Percentiles rank a stretch among this genome's conserved stretches.
phyloP scores from a whole-genome alignment of 2,888 invertebrate genomes.

The Pristionchus entomophagus region DNA sequence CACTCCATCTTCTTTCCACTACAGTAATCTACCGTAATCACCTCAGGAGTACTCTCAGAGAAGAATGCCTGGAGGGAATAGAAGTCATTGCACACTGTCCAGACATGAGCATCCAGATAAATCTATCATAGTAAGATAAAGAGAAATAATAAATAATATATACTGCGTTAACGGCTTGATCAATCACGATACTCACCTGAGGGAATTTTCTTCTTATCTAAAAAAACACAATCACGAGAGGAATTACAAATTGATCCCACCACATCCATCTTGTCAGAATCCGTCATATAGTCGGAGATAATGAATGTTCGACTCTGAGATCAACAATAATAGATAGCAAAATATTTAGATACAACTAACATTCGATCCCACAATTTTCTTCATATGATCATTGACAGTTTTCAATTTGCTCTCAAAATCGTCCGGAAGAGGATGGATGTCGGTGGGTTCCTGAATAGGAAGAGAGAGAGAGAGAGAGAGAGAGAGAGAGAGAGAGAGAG shows the following conservation, averaged over 20 bases:
- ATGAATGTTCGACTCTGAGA: not conserved
- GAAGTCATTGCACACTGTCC: not conserved
- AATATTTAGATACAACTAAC: not conserved
- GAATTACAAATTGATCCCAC: not conserved
- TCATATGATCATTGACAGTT: not conserved
- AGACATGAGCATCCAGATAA: not conserved
- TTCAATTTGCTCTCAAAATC: not conserved
- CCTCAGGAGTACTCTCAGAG: not conserved
- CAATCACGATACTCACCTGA: too few relatives aligned
- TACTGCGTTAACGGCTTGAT: too few relatives aligned
- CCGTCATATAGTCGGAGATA: conserved; percentile 3
- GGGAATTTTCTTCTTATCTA: not conserved
- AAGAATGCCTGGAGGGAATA: not conserved
- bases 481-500: too few relatives aligned
- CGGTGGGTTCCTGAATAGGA: not conserved
- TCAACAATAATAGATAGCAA: not conserved
- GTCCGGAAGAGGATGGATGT: not conserved
- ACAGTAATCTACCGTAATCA: not conserved
- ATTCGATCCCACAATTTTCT: not conserved
- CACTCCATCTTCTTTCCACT: not conserved
- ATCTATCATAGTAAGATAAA: too few relatives aligned
- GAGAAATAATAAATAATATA: too few relatives aligned
- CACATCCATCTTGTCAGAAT: not conserved
- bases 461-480: too few relatives aligned
- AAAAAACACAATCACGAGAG: not conserved